phyloP scores from a whole-genome alignment of 2,113 vertebrate genomes.

The Myrmecophaga tridactyla region DNA sequence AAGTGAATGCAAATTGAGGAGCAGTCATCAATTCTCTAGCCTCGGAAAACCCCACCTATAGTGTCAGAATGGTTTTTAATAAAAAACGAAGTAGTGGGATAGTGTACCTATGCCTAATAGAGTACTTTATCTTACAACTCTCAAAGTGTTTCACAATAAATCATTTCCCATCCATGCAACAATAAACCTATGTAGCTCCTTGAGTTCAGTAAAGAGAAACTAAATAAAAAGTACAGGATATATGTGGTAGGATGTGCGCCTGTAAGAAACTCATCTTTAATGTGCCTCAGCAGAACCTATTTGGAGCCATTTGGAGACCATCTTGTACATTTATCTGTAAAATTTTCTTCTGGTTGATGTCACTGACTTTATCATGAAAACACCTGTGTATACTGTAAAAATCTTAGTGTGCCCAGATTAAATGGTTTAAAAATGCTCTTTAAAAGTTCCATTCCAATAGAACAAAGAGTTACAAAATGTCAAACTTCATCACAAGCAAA shows the following conservation, averaged over 20 bases:
- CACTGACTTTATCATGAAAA: background rate
- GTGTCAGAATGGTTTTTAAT: background rate
- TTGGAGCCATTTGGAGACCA: background rate
- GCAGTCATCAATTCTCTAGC: background rate
- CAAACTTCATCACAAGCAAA: background rate
- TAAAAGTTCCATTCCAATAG: background rate
- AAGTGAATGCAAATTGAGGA: background rate
- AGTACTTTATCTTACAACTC: conserved; percentile 13
- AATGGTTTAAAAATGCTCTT: background rate
- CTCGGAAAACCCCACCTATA: background rate
- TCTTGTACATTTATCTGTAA: background rate
- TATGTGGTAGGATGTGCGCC: background rate
- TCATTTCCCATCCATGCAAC: background rate
- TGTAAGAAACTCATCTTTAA: background rate
- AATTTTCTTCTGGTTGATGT: background rate
- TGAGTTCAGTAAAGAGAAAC: background rate
- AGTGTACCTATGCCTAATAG: background rate
- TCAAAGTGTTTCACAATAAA: conserved; percentile 23
- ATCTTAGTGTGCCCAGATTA: background rate
- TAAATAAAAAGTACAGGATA: background rate
- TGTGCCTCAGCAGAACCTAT: background rate
- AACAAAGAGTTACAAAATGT: background rate
- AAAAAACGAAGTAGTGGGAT: background rate
- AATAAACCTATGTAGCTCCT: background rate
- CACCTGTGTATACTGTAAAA: background rate